Evolutionary conservation across 2,888 invertebrate species (phyloP).

Genomic region (Endotricha flammealis): DNA sequence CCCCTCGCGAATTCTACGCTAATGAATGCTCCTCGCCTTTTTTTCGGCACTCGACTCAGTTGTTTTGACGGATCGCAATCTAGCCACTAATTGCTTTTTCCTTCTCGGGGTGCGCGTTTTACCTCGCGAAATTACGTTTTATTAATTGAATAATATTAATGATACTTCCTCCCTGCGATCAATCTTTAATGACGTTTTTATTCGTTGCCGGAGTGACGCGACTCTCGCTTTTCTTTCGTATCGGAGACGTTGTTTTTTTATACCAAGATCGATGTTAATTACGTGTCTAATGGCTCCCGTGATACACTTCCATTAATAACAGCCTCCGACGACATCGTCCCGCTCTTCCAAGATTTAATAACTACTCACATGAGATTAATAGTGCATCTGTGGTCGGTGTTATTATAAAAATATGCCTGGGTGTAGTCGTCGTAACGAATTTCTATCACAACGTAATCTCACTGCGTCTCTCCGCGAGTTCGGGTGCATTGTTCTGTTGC

Average conservation of each 20-base stretch:
- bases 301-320: constrained; percentile 78
- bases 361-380: constrained; percentile 68
- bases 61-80: constrained; percentile 78
- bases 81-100: constrained; percentile 79
- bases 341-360: constrained; percentile 69
- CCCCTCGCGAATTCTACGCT: constrained; percentile 75
- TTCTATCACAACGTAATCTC: constrained; percentile 23
- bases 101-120: constrained; percentile 69
- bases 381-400: constrained; percentile 61
- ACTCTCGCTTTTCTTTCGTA: constrained; percentile 50
- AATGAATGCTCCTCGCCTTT: constrained; percentile 72
- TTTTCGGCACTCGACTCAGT: constrained; percentile 69
- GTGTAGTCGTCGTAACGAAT: constrained; percentile 27
- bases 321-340: constrained; percentile 59
- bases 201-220: constrained; percentile 64
- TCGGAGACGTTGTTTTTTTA: constrained; percentile 55
- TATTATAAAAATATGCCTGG: constrained; percentile 57
- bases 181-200: constrained; percentile 77
- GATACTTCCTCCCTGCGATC: constrained; percentile 72
- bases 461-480: not conserved
- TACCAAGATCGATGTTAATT: constrained; percentile 70
- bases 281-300: constrained; percentile 75
- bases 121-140: constrained; percentile 74
- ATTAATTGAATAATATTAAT: constrained; percentile 79
- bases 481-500: constrained; percentile 2